phyloP scores from a whole-genome alignment of 2,113 vertebrate species.

The Ameiurus melas region DNA sequence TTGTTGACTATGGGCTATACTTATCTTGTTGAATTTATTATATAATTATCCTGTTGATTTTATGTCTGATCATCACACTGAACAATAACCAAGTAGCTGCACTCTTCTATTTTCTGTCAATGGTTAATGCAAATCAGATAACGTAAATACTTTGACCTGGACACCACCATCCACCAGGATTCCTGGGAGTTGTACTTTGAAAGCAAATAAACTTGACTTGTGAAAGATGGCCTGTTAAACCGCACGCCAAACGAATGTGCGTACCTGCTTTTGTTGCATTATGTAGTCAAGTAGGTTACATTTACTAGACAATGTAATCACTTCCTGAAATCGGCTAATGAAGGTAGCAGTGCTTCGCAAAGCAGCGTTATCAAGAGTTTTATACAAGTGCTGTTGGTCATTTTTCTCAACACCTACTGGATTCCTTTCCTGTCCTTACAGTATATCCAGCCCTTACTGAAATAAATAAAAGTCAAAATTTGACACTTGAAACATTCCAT shows the following conservation, averaged over 20 bases:
- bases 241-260: background rate
- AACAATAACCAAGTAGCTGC: background rate
- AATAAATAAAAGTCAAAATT: background rate
- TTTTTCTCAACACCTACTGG: background rate
- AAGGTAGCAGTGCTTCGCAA: background rate
- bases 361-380: background rate
- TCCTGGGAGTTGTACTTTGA: conserved; percentile 44
- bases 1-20: background rate
- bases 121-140: conserved; percentile 54
- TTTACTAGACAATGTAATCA: background rate
- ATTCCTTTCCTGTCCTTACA: background rate
- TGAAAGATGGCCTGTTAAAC: conserved; percentile 12
- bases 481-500: background rate
- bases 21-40: background rate
- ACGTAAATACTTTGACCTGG: conserved; percentile 57
- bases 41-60: background rate
- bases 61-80: background rate
- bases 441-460: background rate
- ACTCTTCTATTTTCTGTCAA: conserved; percentile 43
- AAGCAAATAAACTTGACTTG: conserved; percentile 52
- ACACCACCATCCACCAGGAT: conserved; percentile 24
- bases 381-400: background rate
- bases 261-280: background rate
- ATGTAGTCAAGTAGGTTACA: background rate
- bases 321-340: background rate